Conservation (phyloP, 2,113 vertebrate genomes). For the Egretta garzetta region DNA sequence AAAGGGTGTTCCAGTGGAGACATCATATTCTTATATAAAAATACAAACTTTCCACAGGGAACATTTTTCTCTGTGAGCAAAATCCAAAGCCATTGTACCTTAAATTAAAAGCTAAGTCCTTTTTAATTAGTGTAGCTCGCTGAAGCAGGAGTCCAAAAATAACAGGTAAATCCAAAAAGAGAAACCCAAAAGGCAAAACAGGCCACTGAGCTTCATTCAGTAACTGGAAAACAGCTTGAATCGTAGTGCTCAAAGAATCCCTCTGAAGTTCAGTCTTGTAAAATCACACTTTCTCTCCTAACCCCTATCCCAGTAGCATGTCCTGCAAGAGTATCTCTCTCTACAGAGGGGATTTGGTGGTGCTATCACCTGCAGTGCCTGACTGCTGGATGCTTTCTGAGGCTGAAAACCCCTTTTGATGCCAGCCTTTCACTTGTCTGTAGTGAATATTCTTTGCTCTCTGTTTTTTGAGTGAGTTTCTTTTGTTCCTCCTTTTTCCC, state of each 20-base stretch:
- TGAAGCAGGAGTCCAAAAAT: slow-evolving; percentile 10
- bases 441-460: not conserved
- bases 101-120: not conserved
- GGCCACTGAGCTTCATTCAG: not conserved
- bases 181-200: not conserved
- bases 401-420: slow-evolving; percentile 27
- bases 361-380: not conserved
- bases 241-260: not conserved
- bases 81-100: not conserved
- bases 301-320: not conserved
- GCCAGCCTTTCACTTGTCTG: not conserved
- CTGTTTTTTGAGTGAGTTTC: not conserved
- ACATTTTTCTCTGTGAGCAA: not conserved
- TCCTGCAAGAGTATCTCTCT: not conserved
- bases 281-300: not conserved
- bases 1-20: not conserved
- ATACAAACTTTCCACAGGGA: not conserved
- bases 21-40: not conserved
- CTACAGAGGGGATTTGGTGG: not conserved
- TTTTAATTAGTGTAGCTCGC: slow-evolving; percentile 8
- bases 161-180: not conserved
- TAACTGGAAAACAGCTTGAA: slow-evolving; percentile 9
- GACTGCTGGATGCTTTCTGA: not conserved
- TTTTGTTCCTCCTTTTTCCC: slow-evolving; percentile 1
- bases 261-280: not conserved